Percentiles rank a stretch among this genome's conserved stretches.
Conservation (phyloP, 2,797 vertebrate genomes). For the Orientallactaga sibirica region DNA sequence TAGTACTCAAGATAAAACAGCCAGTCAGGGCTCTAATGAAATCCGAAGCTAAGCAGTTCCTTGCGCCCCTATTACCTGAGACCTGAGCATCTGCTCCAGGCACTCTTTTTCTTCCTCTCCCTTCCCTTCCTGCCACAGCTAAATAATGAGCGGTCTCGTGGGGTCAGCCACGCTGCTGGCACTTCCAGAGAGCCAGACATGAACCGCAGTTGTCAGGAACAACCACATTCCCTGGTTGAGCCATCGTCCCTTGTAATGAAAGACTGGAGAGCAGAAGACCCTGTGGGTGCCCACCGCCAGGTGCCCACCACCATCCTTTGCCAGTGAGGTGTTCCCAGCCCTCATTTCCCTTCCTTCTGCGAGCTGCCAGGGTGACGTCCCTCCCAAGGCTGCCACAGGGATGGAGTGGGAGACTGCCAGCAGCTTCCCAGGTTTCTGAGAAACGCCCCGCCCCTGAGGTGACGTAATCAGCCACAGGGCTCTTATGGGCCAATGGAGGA, state of each 20-base stretch:
- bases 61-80: not conserved
- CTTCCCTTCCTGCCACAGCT: not conserved
- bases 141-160: not conserved
- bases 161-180: too few species aligned
- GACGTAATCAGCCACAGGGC: not conserved
- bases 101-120: not conserved
- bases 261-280: not conserved
- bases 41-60: constrained; percentile 72
- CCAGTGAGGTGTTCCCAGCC: not conserved
- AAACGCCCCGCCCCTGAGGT: too few species aligned
- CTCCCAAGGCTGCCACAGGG: not conserved
- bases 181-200: not conserved
- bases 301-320: not conserved
- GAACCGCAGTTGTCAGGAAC: not conserved
- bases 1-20: constrained; percentile 55
- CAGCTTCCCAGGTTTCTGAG: not conserved
- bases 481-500: not conserved
- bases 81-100: not conserved
- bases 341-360: too few species aligned
- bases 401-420: too few species aligned
- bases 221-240: not conserved
- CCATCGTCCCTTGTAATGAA: not conserved
- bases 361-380: not conserved
- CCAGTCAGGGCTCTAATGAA: constrained; percentile 77
- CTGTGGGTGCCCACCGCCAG: not conserved